These are phyloP conservation scores for Tridacna gigas DNA, from an alignment of 2,888 invertebrate species.

Conservation along the genomic window DNA sequence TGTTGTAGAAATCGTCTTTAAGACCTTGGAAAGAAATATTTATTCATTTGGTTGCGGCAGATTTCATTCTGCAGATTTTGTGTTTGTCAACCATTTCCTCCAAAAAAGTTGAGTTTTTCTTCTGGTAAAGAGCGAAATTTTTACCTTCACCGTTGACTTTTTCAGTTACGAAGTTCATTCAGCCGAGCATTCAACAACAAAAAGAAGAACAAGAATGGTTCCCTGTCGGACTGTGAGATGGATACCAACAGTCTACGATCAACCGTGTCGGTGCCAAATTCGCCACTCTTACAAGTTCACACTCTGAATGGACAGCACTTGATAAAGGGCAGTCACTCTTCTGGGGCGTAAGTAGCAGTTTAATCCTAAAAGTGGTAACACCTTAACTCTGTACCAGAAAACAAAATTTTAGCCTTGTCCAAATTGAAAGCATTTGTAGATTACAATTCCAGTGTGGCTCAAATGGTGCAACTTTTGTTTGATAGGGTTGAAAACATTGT, in stretches of 20 bases:
- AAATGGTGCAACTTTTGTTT: too few species aligned
- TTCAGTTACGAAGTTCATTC: conserved; percentile 95
- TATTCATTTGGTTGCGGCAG: too few species aligned
- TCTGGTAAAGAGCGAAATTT: too few species aligned
- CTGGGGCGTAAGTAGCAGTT: conserved; percentile 85
- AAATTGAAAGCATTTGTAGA: too few species aligned
- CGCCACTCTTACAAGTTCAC: conserved; percentile 85
- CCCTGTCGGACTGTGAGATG: conserved; percentile 86
- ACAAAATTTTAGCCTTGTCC: not conserved
- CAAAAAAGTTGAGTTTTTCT: too few species aligned
- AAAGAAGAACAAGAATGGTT: conserved; percentile 84
- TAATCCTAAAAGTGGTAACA: too few species aligned
- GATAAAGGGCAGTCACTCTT: conserved; percentile 85
- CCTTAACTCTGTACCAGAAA: not conserved
- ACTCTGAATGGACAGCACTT: conserved; percentile 70
- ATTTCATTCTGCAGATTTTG: too few species aligned
- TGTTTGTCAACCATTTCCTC: too few species aligned
- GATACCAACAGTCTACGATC: conserved; percentile 83
- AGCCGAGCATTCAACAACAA: conserved; percentile 96
- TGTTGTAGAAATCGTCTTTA: too few species aligned
- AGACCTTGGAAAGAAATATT: too few species aligned
- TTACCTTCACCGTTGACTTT: not conserved
- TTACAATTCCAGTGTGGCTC: too few species aligned
- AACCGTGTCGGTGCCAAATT: conserved; percentile 87
- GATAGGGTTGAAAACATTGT: too few species aligned